Evolutionary conservation across 2,113 vertebrate species (phyloP).

Genomic region (Carettochelys insculpta): DNA sequence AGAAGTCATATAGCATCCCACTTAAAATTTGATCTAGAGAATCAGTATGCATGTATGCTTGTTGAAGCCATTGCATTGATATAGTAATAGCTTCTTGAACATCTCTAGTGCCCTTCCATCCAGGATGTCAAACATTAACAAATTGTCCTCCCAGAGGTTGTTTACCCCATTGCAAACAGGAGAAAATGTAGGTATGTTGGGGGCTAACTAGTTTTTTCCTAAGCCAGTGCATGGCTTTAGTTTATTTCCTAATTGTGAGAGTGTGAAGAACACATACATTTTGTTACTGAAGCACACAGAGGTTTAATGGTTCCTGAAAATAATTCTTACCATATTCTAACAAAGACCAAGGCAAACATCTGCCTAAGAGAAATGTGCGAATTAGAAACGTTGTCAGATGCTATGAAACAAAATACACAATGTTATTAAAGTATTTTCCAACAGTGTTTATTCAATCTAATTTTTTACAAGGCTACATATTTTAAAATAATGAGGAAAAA

Average conservation of each 20-base stretch:
- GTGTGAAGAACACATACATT: not conserved
- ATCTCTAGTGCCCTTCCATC: not conserved
- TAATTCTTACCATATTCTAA: conserved; percentile 9
- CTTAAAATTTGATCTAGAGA: not conserved
- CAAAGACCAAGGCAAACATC: conserved; percentile 18
- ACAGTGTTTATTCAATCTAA: not conserved
- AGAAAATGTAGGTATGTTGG: not conserved
- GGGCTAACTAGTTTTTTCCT: not conserved
- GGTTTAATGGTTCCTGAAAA: conserved; percentile 29
- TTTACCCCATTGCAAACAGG: not conserved
- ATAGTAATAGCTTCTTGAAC: not conserved
- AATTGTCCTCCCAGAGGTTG: not conserved
- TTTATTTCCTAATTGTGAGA: not conserved
- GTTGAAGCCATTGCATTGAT: accelerated
- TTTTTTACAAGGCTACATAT: not conserved
- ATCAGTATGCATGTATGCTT: not conserved
- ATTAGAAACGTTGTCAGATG: conserved; percentile 38
- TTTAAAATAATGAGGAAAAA: not conserved
- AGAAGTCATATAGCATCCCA: not conserved
- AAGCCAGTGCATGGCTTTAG: not conserved
- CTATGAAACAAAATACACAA: conserved; percentile 38
- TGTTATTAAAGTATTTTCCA: not conserved
- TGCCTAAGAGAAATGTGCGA: conserved; percentile 22
- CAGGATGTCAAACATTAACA: not conserved
- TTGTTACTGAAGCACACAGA: conserved; percentile 1